phyloP scores from a whole-genome alignment of 1,140 invertebrate genomes.

The Arion vulgaris region DNA sequence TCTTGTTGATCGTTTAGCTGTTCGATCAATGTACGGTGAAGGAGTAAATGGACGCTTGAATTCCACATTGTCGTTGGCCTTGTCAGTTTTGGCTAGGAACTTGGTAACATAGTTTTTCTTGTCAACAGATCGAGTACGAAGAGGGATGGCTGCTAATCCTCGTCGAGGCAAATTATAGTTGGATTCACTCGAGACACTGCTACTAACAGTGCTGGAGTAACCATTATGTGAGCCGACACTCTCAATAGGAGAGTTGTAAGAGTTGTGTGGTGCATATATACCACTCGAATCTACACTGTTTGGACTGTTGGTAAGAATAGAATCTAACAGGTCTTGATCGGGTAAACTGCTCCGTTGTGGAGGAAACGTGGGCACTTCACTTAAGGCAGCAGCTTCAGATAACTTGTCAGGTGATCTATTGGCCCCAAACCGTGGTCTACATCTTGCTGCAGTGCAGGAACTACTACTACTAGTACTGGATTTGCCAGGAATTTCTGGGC shows the following conservation, averaged over 20 bases:
- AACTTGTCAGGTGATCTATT: not conserved
- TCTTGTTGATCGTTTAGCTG: not conserved
- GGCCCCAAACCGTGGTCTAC: constrained; percentile 8
- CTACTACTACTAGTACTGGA: constrained; percentile 51
- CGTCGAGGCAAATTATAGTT: not conserved
- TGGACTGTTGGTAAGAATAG: constrained; percentile 65
- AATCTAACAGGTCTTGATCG: constrained; percentile 52
- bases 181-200: constrained; percentile 34
- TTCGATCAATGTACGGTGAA: not conserved
- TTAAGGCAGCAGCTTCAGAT: too few species aligned
- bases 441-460: constrained; percentile 39
- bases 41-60: not conserved
- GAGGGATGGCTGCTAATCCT: not conserved
- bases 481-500: constrained; percentile 57
- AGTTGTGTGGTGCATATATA: constrained; percentile 63
- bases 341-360: constrained; percentile 10
- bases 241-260: constrained; percentile 50
- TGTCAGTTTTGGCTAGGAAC: not conserved
- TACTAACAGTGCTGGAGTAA: constrained; percentile 53
- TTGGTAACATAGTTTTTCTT: not conserved
- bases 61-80: not conserved
- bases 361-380: not conserved
- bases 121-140: not conserved
- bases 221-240: constrained; percentile 53
- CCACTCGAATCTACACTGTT: constrained; percentile 64